These are phyloP conservation scores for Chondrosia reniformis DNA, from an alignment of 37 sponge, comb jelly and placozoan species.

Conservation along the genomic window DNA sequence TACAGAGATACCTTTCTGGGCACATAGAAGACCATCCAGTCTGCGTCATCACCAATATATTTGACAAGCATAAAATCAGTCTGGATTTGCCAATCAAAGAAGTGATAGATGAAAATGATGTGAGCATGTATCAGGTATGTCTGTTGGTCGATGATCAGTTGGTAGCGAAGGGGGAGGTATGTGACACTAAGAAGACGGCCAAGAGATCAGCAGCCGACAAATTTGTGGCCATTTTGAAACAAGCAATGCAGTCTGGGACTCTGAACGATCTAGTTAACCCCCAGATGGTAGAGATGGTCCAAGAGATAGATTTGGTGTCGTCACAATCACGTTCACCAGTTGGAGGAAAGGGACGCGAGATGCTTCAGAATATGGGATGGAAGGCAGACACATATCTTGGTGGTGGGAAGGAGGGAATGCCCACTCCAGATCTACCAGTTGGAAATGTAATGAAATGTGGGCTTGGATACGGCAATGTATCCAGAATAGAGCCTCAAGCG, in stretches of 20 bases:
- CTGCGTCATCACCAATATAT: not conserved
- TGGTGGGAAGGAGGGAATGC: slow-evolving; percentile 8
- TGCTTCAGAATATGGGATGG: slow-evolving; percentile 48
- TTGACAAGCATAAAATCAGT: not conserved
- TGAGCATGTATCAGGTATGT: not conserved
- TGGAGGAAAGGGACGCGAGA: slow-evolving; percentile 23
- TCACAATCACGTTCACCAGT: not conserved
- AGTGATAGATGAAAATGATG: no score
- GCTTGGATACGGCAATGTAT: not conserved
- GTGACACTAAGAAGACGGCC: slow-evolving; percentile 20
- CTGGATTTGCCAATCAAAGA: slow-evolving; percentile 9
- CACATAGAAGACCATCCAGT: not conserved
- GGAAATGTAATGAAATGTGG: not conserved
- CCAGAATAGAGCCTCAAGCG: not conserved
- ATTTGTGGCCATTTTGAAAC: not conserved
- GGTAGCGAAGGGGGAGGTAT: not conserved
- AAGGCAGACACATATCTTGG: not conserved
- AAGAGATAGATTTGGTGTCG: not conserved
- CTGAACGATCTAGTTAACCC: not conserved
- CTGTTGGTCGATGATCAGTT: slow-evolving; percentile 15
- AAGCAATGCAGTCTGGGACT: not conserved
- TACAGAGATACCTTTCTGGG: not conserved
- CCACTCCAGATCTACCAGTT: slow-evolving; percentile 4
- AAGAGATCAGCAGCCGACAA: slow-evolving; percentile 14
- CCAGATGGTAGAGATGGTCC: not conserved